Conservation (phyloP, 2,113 vertebrate species). For the Boleophthalmus pectinirostris region DNA sequence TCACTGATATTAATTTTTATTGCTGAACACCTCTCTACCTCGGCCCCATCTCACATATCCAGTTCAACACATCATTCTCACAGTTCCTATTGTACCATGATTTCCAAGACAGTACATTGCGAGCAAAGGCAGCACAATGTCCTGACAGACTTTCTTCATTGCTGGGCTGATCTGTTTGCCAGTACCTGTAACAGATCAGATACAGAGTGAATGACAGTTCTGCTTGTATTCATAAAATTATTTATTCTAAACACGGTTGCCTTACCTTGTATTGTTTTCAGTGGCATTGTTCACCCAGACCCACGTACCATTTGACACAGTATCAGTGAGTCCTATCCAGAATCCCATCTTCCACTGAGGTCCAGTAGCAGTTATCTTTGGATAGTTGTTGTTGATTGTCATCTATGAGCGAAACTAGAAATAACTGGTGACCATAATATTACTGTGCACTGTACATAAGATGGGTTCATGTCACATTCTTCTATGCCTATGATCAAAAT, state of each 20-base stretch:
- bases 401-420: conserved; percentile 21
- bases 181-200: conserved; percentile 44
- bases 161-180: conserved; percentile 36
- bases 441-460: no score
- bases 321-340: conserved; percentile 62
- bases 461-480: no score
- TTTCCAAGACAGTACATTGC: neutral
- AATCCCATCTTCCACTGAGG: conserved; percentile 42
- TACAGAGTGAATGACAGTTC: neutral
- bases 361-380: neutral
- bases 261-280: conserved; percentile 34
- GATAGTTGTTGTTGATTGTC: conserved; percentile 17
- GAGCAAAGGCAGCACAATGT: conserved; percentile 47
- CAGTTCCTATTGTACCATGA: conserved; percentile 54
- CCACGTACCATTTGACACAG: conserved; percentile 31
- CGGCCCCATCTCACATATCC: conserved; percentile 62
- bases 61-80: conserved; percentile 9
- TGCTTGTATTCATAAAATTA: no score
- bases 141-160: conserved; percentile 3
- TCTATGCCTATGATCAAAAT: no score
- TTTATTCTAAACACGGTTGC: neutral
- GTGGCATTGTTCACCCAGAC: conserved; percentile 61
- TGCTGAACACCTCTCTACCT: neutral
- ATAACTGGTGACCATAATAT: neutral
- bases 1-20: neutral